Conservation (phyloP, 2,797 vertebrate genomes). For the Selene dorsalis region DNA sequence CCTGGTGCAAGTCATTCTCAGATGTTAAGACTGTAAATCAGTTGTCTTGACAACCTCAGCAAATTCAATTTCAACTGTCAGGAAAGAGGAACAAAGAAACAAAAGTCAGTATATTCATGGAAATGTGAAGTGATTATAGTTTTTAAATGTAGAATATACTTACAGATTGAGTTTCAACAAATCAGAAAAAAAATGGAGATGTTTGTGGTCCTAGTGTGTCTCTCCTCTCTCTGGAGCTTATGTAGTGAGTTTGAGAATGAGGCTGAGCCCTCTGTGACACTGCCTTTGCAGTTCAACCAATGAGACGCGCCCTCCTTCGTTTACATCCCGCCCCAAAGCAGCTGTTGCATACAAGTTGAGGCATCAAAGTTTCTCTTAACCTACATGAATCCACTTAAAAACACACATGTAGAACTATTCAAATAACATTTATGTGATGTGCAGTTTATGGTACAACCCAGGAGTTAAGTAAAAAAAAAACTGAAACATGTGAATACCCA, state of each 20-base stretch:
- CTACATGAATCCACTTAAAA: too few relatives aligned
- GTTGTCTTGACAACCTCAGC: not conserved
- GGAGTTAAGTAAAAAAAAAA: not conserved
- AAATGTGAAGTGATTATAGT: too few relatives aligned
- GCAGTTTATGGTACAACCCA: too few relatives aligned
- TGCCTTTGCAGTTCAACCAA: conserved; percentile 42
- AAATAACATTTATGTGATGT: not conserved
- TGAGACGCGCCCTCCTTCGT: conserved; percentile 23
- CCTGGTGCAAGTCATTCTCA: conserved; percentile 70
- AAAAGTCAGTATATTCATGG: not conserved
- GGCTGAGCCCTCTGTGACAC: conserved; percentile 28
- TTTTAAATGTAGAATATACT: conserved; percentile 32
- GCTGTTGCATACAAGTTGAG: not conserved
- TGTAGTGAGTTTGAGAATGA: conserved; percentile 26
- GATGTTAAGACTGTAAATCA: not conserved
- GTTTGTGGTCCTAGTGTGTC: not conserved
- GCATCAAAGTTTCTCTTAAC: not conserved
- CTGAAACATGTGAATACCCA: not conserved
- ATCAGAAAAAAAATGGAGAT: not conserved
- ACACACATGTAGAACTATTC: too few relatives aligned
- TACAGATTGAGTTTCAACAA: conserved; percentile 35
- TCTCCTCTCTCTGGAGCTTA: conserved; percentile 29
- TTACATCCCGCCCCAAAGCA: conserved; percentile 38
- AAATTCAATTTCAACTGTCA: conserved; percentile 34
- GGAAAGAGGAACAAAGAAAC: conserved; percentile 6